These are phyloP conservation scores for Chionoecetes opilio DNA, from an alignment of 1,140 invertebrate species.

Conservation along the genomic window DNA sequence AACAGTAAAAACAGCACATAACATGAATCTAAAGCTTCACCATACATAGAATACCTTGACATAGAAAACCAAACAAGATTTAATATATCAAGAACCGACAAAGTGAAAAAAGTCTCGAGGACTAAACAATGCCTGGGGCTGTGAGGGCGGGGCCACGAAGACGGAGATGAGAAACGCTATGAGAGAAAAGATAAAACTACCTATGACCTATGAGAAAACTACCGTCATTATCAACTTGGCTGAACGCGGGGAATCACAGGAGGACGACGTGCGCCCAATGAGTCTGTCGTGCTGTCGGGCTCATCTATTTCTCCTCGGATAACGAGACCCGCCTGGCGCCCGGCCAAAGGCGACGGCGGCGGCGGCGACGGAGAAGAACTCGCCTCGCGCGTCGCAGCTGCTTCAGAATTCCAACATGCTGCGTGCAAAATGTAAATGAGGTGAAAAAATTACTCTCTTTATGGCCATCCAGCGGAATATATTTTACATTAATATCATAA, in stretches of 20 bases:
- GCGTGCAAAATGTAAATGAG: not conserved
- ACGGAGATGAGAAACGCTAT: not conserved
- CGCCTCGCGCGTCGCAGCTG: not conserved
- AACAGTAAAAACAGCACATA: too few relatives aligned
- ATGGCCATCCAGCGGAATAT: not conserved
- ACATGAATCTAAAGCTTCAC: too few relatives aligned
- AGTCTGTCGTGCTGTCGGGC: not conserved
- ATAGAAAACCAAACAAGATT: too few relatives aligned
- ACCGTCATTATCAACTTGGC: not conserved
- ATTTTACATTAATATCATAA: conserved; percentile 23
- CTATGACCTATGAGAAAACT: not conserved
- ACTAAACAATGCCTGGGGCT: too few relatives aligned
- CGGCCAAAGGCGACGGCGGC: not conserved
- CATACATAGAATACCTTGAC: too few relatives aligned
- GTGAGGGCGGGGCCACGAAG: too few relatives aligned
- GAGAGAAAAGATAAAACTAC: not conserved
- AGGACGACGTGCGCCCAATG: not conserved
- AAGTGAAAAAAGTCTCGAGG: too few relatives aligned
- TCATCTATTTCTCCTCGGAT: conserved; percentile 11
- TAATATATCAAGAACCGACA: too few relatives aligned
- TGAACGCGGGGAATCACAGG: not conserved
- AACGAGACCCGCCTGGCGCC: not conserved
- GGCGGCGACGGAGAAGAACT: not conserved
- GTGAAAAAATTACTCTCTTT: not conserved
- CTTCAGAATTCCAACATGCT: not conserved